A percentile compares a stretch with the other conserved stretches of the same genome.
These are phyloP conservation scores for Drosophila bocqueti DNA, from an alignment of 1,140 invertebrate species.

Conservation along the genomic window DNA sequence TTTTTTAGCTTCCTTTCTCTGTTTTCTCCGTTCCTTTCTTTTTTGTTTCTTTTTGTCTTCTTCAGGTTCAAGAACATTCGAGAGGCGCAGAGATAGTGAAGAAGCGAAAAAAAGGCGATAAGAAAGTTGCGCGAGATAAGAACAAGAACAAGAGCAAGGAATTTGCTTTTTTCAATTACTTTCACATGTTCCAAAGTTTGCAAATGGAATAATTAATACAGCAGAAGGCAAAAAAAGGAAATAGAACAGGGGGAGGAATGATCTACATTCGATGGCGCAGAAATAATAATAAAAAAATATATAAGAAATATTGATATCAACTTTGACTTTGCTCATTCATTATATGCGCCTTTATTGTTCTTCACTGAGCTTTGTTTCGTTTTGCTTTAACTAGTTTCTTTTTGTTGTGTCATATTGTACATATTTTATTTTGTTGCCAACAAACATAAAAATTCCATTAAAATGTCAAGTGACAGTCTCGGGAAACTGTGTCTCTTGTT, in stretches of 20 bases:
- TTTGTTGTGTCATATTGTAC: constrained; percentile 2
- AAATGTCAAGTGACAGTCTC: constrained; percentile 70
- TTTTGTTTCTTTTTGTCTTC: neutral
- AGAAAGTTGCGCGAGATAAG: constrained; percentile 35
- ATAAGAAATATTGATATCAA: constrained; percentile 30
- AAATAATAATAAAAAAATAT: neutral
- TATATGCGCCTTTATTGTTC: constrained; percentile 2
- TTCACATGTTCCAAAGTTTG: constrained; percentile 40
- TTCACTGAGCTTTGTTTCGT: constrained; percentile 10
- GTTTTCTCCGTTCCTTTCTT: neutral
- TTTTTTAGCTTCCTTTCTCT: neutral
- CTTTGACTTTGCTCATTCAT: constrained; percentile 32
- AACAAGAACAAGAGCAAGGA: constrained; percentile 35
- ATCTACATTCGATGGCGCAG: constrained; percentile 15
- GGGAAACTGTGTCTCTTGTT: neutral
- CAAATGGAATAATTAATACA: constrained; percentile 14
- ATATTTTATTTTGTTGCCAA: constrained; percentile 19
- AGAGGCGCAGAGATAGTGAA: constrained; percentile 16
- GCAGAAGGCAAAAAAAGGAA: neutral
- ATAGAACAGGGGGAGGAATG: constrained; percentile 11
- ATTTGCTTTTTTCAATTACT: constrained; percentile 50
- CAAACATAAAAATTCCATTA: constrained; percentile 76
- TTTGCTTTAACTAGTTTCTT: constrained; percentile 2
- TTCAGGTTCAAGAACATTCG: constrained; percentile 51
- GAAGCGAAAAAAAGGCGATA: constrained; percentile 10